phyloP scores from a whole-genome alignment of 2,113 vertebrate species.

The Sakesphorus luctuosus region DNA sequence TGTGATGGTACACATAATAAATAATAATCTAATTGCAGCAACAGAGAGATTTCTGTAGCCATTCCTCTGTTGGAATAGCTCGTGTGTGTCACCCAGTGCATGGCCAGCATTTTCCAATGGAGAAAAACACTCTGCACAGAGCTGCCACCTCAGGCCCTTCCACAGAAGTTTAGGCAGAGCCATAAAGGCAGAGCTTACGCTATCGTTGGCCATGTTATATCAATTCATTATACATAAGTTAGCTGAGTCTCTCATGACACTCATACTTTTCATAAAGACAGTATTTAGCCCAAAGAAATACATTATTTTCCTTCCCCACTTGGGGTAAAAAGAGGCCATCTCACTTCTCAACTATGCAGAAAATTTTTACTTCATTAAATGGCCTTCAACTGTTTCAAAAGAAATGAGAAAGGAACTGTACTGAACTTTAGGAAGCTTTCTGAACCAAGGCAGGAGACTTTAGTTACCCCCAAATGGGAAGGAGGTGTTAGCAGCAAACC shows the following conservation, averaged over 20 bases:
- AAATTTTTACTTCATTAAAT: not conserved
- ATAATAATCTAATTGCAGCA: conserved; percentile 27
- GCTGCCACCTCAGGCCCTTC: not conserved
- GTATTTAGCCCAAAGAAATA: not conserved
- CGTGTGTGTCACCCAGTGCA: not conserved
- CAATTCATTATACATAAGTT: not conserved
- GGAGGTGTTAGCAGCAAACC: not conserved
- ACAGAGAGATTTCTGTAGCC: conserved; percentile 2
- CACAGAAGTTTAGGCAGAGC: conserved; percentile 7
- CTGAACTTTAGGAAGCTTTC: not conserved
- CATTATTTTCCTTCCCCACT: not conserved
- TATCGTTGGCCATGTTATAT: conserved; percentile 50
- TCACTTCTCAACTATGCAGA: not conserved
- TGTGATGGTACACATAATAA: conserved; percentile 60
- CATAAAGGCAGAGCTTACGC: conserved; percentile 47
- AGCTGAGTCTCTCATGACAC: not conserved
- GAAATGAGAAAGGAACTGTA: not conserved
- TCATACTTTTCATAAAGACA: not conserved
- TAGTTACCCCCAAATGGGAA: not conserved
- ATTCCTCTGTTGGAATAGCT: not conserved
- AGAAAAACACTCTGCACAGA: not conserved
- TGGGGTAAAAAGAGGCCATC: not conserved
- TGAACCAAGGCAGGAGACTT: not conserved
- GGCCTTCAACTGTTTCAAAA: not conserved
- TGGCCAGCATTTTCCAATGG: not conserved